Conservation (phyloP, 2,797 vertebrate genomes). For the Neosilurus hyrtlii region DNA sequence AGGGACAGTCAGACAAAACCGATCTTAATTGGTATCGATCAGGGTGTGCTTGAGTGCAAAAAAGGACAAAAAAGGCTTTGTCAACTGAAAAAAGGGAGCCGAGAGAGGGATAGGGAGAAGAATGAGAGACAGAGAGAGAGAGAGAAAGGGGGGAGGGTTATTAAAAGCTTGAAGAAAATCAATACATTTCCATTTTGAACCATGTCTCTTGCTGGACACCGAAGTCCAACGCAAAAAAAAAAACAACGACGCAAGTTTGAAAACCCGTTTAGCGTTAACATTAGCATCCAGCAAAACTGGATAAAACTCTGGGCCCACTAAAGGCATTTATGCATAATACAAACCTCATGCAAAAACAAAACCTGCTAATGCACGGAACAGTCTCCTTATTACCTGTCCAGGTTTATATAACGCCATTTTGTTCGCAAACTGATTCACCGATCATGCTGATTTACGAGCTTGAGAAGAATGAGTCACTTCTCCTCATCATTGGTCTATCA, state of each 20-base stretch:
- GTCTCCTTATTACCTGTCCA: too few species aligned
- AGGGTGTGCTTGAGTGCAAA: conserved; percentile 31
- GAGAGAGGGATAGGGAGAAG: neutral
- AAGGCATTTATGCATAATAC: too few species aligned
- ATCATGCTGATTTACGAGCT: neutral
- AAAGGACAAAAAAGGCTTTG: conserved; percentile 29
- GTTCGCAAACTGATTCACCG: neutral
- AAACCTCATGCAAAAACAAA: too few species aligned
- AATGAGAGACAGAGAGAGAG: conserved; percentile 1
- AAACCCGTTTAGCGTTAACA: neutral
- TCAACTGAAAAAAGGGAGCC: conserved; percentile 25
- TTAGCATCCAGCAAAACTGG: neutral
- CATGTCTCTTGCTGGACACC: conserved; percentile 12
- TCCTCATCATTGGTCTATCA: neutral
- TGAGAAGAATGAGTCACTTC: neutral
- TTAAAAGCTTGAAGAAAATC: conserved; percentile 41
- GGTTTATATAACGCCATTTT: neutral
- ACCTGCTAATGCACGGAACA: neutral
- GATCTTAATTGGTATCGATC: conserved; percentile 42
- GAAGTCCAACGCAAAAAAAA: too few species aligned
- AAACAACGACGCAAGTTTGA: too few species aligned
- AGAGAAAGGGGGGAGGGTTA: neutral
- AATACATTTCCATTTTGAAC: conserved; percentile 35
- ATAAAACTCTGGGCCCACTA: neutral
- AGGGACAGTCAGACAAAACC: conserved; percentile 24